Evolutionary conservation across 2,113 vertebrate species (phyloP).

Genomic region (Dicrurus megarhynchus): DNA sequence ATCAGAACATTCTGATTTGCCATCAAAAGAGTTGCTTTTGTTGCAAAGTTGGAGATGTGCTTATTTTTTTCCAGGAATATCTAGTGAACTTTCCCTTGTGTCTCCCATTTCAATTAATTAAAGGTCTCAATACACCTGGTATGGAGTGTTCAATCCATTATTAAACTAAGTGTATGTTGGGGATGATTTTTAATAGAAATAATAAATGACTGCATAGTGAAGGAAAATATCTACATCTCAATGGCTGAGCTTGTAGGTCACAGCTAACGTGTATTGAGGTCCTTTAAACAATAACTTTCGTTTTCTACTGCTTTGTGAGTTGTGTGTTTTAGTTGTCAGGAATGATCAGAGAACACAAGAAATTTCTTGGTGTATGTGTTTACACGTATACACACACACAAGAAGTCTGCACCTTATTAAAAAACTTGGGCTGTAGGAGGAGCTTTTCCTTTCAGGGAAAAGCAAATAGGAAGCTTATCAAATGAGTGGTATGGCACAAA

Average conservation of each 20-base stretch:
- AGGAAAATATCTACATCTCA: fast-evolving
- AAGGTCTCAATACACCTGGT: neutral
- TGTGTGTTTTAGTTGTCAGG: neutral
- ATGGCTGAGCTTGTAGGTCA: neutral
- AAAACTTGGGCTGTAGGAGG: neutral
- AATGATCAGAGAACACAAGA: neutral
- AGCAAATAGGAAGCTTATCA: neutral
- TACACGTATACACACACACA: fast-evolving
- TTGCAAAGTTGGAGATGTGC: neutral
- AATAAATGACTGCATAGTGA: neutral
- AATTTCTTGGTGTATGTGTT: neutral
- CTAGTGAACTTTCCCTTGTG: neutral
- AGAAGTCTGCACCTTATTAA: neutral
- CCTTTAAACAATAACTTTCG: neutral
- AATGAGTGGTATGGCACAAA: neutral
- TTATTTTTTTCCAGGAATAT: neutral
- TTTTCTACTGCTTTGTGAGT: neutral
- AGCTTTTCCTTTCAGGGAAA: neutral
- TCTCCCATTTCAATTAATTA: neutral
- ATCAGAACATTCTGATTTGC: neutral
- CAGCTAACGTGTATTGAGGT: neutral
- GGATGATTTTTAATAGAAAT: neutral
- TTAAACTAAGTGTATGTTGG: neutral
- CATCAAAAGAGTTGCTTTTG: neutral
- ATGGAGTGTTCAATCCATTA: neutral